phyloP scores from a whole-genome alignment of 2,888 invertebrate species.

The Alviniconcha strummeri region DNA sequence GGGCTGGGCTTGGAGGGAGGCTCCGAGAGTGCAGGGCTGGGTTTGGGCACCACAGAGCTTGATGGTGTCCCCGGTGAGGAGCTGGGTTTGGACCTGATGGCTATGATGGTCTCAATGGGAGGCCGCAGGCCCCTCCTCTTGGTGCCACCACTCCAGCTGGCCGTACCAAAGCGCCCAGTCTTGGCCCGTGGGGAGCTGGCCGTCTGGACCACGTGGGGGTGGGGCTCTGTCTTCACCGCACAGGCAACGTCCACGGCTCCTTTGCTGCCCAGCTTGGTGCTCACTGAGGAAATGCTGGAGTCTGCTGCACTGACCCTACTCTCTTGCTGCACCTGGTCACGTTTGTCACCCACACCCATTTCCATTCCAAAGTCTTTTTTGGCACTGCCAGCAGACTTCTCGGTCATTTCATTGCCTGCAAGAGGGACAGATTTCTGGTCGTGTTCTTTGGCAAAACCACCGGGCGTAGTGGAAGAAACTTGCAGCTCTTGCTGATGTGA shows the following conservation, averaged over 20 bases:
- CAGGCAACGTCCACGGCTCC: neutral
- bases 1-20: neutral
- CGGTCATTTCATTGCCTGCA: neutral
- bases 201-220: conserved; percentile 1
- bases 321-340: neutral
- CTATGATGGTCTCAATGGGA: conserved; percentile 22
- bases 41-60: neutral
- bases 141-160: conserved; percentile 18
- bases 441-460: neutral
- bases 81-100: conserved; percentile 4
- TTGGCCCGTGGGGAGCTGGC: conserved; percentile 15
- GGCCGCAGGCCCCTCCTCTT: conserved; percentile 19
- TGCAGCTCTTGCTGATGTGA: neutral
- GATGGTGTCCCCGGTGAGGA: neutral
- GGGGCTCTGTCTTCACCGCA: conserved; percentile 13
- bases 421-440: neutral
- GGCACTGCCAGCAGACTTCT: neutral
- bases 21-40: neutral
- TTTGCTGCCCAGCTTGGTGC: neutral
- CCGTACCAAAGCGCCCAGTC: conserved; percentile 23
- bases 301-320: neutral
- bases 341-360: neutral
- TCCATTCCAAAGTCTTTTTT: neutral
- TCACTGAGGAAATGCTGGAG: conserved; percentile 3
- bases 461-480: conserved; percentile 12